Conservation (phyloP, 2,113 vertebrate species). For the Dasypus novemcinctus region DNA sequence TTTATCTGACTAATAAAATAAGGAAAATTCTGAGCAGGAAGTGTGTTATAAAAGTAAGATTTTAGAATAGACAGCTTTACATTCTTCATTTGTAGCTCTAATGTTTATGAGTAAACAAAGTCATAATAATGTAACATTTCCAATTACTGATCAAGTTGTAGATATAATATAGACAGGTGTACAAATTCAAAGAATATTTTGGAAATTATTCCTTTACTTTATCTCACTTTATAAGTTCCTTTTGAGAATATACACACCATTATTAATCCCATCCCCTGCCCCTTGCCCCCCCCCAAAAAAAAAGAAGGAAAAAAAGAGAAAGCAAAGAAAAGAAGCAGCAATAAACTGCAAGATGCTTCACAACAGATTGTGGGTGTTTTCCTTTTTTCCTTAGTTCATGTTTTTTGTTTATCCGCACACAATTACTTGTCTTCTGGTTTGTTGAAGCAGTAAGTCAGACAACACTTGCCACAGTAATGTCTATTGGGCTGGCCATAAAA, state of each 20-base stretch:
- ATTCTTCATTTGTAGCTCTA: neutral
- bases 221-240: neutral
- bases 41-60: neutral
- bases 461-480: too few species aligned
- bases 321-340: too few species aligned
- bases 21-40: neutral
- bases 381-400: too few species aligned
- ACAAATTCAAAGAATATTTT: neutral
- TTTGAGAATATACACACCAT: neutral
- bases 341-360: rapidly evolving
- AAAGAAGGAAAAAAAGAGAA: neutral
- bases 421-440: too few species aligned
- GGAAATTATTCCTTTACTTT: neutral
- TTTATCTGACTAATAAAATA: neutral
- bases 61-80: neutral
- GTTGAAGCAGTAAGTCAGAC: too few species aligned
- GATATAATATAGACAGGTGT: neutral
- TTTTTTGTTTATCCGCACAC: too few species aligned
- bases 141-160: neutral
- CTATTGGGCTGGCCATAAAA: too few species aligned
- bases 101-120: neutral
- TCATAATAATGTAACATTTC: neutral
- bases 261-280: neutral
- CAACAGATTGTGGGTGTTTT: neutral
- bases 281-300: neutral